A percentile compares a stretch with the other conserved stretches of the same genome.
These are phyloP conservation scores for Temnothorax ravouxi DNA, from an alignment of 2,888 invertebrate genomes.

Conservation along the genomic window DNA sequence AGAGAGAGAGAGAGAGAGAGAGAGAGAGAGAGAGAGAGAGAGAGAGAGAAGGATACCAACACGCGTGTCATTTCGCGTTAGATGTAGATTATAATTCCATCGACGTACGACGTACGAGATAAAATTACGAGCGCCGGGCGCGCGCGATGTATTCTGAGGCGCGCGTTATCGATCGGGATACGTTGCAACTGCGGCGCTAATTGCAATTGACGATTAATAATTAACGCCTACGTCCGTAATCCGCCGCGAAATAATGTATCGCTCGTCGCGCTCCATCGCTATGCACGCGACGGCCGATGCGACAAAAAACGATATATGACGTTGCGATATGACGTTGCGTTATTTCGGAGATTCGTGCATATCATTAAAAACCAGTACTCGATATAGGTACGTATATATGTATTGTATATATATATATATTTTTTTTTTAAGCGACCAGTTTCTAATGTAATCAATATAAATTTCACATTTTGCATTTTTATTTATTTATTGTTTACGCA, in stretches of 20 bases:
- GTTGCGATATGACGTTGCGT: conserved; percentile 20
- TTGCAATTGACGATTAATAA: conserved; percentile 57
- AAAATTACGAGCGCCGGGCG: conserved; percentile 37
- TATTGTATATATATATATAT: not conserved
- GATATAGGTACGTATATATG: not conserved
- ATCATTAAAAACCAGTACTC: conserved; percentile 31
- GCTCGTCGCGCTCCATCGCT: conserved; percentile 9
- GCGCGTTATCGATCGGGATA: conserved; percentile 50
- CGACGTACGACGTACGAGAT: conserved; percentile 30
- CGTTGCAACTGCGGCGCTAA: conserved; percentile 47
- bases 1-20: not conserved
- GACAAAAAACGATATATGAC: conserved; percentile 28
- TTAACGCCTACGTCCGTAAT: conserved; percentile 47
- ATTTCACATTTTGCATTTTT: not conserved
- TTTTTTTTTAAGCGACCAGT: not conserved
- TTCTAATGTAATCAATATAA: conserved; percentile 5
- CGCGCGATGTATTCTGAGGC: conserved; percentile 37
- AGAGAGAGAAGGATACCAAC: not conserved
- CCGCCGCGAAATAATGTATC: conserved; percentile 47
- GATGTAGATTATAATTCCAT: conserved; percentile 51
- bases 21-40: not conserved
- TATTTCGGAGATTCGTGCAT: conserved; percentile 20
- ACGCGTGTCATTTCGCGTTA: conserved; percentile 20
- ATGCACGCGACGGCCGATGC: conserved; percentile 4
- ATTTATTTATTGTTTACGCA: not conserved